Base-by-base conservation (phyloP, 1,140 invertebrate species). In the Lepeophtheirus salmonis region DNA sequence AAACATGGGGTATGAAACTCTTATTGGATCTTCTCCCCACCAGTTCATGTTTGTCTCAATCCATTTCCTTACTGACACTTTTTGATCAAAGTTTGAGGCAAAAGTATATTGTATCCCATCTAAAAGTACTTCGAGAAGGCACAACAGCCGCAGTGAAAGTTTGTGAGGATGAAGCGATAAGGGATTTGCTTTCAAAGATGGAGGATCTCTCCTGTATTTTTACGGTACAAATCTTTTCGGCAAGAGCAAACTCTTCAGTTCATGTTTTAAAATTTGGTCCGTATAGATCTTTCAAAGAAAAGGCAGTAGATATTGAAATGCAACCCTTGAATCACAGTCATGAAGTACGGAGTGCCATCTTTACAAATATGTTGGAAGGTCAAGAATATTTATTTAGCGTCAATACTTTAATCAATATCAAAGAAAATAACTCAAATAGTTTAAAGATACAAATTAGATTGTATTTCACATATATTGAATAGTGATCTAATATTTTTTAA, bases 1-100 rank as follows among this genome's bases (percentile, higher is more conserved):
- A 3, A 60, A 60, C 48, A 21, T n/a, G 49, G 13, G 57, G 50
- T 24, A 16, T 60, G 48, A 50, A 51, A 23, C 48, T 60, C 16
- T 16, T 60, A 12, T 22, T 60, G 57, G 57, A 60, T 51, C 21
- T 60, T 48, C 20, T 60, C 21, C 14, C 57, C 41, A 50, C 30
- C 13, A 60, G 57, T 16, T 52, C 41, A 1, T 48, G 57, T 2
- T 18, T 60, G n/a, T 21, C 57, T 14, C 30, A 16, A 20, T 50
- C 30, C 2, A 17, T 60, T 17, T 14, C 23, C n/a, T 13, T 60
- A 10, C 16, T 60, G 41, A 21, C 30, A 6, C 48, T 50, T 6
- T 60, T 60, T 26, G 57, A 60, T 57, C 23, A 41, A 30, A 57
- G 25, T 2, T 21, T 57, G 16, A 17, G 55, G 3, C 21, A 16